Conservation (phyloP, 2,888 invertebrate genomes). For the Epirrhoe alternata region DNA sequence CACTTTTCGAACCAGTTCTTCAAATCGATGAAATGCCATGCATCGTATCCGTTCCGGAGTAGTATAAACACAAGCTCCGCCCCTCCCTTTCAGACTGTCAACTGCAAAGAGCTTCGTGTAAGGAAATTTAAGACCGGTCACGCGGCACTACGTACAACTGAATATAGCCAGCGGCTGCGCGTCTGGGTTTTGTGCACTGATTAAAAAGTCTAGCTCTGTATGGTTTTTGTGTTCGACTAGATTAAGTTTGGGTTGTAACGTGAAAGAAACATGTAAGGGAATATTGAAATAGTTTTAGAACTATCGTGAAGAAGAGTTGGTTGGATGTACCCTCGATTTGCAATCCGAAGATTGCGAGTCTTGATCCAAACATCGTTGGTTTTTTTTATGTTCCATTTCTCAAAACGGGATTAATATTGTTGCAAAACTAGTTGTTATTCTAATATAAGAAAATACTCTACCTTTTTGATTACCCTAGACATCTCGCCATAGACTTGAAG, state of each 20-base stretch:
- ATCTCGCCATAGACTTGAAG: too few species aligned
- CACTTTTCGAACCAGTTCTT: too few species aligned
- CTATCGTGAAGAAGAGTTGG: not conserved
- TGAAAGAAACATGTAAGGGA: not conserved
- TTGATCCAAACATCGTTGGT: too few species aligned
- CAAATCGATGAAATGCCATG: too few species aligned
- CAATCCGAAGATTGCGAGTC: too few species aligned
- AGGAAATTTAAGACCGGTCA: constrained; percentile 73
- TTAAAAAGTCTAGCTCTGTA: constrained; percentile 35
- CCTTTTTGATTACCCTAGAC: too few species aligned
- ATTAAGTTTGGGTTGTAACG: not conserved
- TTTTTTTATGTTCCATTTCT: too few species aligned
- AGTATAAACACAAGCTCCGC: constrained; percentile 5
- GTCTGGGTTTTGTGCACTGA: constrained; percentile 31
- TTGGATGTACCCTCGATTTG: too few species aligned
- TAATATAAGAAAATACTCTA: too few species aligned
- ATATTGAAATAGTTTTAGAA: not conserved
- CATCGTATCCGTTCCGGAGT: not conserved
- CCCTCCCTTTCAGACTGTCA: constrained; percentile 61
- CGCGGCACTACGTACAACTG: constrained; percentile 49
- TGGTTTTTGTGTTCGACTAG: constrained; percentile 25
- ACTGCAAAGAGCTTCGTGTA: constrained; percentile 75
- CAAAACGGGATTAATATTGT: too few species aligned
- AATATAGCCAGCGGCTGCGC: constrained; percentile 34
- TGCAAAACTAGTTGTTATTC: too few species aligned